Percentiles rank a stretch among this genome's conserved stretches.
Conservation (phyloP, 1,140 invertebrate species). For the Drosophila sechellia region DNA sequence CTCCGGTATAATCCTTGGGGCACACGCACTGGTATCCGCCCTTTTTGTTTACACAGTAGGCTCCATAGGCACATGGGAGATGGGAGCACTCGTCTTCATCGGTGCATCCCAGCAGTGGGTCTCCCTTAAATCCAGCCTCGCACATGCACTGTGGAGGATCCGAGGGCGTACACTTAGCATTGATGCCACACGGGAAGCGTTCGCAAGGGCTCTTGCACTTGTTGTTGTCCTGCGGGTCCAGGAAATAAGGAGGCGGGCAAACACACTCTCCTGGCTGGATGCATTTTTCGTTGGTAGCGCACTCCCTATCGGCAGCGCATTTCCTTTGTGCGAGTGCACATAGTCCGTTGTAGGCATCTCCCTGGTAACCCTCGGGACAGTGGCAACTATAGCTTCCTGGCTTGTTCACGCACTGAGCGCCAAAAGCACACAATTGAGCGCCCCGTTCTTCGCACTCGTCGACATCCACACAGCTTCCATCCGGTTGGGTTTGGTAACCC, state of each 20-base stretch:
- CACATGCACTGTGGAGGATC: constrained; percentile 96
- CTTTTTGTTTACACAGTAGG: constrained; percentile 94
- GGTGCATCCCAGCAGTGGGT: constrained; percentile 92
- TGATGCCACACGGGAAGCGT: constrained; percentile 95
- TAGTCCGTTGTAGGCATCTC: constrained; percentile 88
- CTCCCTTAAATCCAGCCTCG: constrained; percentile 92
- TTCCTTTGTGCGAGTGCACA: constrained; percentile 92
- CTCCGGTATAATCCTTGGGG: constrained; percentile 91
- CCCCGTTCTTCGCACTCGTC: constrained; percentile 92
- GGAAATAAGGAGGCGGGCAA: constrained; percentile 94
- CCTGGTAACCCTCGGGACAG: constrained; percentile 91
- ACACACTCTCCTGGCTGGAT: constrained; percentile 95
- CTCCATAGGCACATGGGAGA: constrained; percentile 92
- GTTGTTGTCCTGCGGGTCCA: constrained; percentile 91
- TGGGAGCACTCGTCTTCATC: constrained; percentile 92
- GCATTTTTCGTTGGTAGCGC: constrained; percentile 94
- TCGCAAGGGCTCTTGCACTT: constrained; percentile 96
- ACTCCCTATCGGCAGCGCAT: constrained; percentile 93
- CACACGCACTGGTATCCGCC: constrained; percentile 94
- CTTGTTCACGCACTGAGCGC: constrained; percentile 94
- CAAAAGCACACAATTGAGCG: constrained; percentile 90
- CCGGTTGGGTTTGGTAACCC: constrained; percentile 89
- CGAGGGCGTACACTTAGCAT: constrained; percentile 94
- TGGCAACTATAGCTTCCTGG: constrained; percentile 91
- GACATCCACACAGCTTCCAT: constrained; percentile 92